A percentile compares a stretch with the other conserved stretches of the same genome.
Conservation (phyloP, 2,888 invertebrate genomes). For the Dusona sp. region DNA sequence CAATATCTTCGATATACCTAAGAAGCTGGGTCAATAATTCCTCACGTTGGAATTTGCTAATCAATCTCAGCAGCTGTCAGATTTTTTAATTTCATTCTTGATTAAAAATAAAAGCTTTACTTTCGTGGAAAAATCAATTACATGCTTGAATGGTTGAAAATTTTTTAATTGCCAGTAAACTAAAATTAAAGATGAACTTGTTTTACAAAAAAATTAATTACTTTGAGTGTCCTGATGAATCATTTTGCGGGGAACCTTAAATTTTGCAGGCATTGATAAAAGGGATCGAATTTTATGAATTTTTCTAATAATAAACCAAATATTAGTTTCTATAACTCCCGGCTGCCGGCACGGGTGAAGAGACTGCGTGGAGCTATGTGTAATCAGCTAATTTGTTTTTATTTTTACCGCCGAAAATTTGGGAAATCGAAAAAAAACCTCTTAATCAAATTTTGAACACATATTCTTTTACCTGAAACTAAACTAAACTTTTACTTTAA, state of each 20-base stretch:
- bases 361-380: no score
- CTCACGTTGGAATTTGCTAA: slow-evolving; percentile 25
- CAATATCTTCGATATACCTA: slow-evolving; percentile 63
- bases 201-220: not conserved
- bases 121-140: not conserved
- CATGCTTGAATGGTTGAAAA: not conserved
- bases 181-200: not conserved
- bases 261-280: not conserved
- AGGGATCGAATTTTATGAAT: not conserved
- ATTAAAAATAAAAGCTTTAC: not conserved
- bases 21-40: slow-evolving; percentile 49
- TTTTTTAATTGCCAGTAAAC: not conserved
- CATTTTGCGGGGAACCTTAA: not conserved
- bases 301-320: not conserved
- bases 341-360: no score
- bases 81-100: slow-evolving; percentile 25
- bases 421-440: no score
- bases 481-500: no score
- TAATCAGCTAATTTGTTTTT: no score
- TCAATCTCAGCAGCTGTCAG: slow-evolving; percentile 2
- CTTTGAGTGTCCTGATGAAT: not conserved
- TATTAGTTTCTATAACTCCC: not conserved
- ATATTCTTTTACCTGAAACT: no score
- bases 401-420: no score
- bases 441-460: no score